Conservation (phyloP, 2,113 vertebrate species). For the Monarcha castaneiventris region DNA sequence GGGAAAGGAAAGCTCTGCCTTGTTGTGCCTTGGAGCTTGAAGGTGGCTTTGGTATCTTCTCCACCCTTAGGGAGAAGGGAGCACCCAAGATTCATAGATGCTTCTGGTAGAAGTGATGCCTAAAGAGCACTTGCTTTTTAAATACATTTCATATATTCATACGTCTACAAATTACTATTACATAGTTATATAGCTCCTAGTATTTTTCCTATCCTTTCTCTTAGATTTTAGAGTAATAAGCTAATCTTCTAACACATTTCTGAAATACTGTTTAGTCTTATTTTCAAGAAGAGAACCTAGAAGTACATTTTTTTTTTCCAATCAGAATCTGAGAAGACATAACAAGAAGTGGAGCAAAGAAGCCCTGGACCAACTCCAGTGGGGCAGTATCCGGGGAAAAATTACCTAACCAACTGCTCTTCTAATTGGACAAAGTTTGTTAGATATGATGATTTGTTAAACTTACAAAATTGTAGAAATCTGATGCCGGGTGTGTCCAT, state of each 20-base stretch:
- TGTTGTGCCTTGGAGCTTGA: background rate
- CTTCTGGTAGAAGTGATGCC: background rate
- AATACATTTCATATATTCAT: background rate
- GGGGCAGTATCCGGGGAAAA: background rate
- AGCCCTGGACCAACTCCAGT: background rate
- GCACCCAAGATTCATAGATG: background rate
- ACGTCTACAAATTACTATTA: background rate
- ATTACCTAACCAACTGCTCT: background rate
- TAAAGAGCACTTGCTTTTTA: background rate
- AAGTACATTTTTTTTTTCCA: background rate
- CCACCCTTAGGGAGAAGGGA: background rate
- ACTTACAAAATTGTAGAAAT: background rate
- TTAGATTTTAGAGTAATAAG: background rate
- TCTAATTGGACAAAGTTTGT: background rate
- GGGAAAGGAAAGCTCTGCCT: background rate
- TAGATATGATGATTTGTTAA: background rate
- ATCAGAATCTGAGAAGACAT: background rate
- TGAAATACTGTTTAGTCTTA: background rate
- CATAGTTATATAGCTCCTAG: background rate
- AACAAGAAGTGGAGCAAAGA: background rate
- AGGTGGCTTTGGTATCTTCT: background rate
- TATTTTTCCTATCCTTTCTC: background rate
- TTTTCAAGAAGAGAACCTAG: background rate
- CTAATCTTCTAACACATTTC: background rate
- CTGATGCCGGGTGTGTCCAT: background rate